Evolutionary conservation across 2,888 invertebrate species (phyloP).

Genomic region (Hanleya hanleyi): DNA sequence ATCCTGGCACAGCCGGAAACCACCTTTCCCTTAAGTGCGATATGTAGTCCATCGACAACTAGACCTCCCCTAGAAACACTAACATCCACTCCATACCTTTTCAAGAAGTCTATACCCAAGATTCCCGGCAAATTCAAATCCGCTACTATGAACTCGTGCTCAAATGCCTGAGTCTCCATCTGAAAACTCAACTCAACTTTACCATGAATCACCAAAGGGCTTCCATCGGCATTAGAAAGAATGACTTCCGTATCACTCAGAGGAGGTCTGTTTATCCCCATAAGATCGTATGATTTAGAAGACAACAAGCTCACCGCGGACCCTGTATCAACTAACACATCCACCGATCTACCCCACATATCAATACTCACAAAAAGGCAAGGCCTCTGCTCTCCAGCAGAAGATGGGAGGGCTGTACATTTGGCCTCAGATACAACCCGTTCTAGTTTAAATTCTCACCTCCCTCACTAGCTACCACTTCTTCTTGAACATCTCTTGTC

Average conservation of each 20-base stretch:
- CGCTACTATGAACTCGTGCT: constrained; percentile 30
- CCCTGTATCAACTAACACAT: background rate
- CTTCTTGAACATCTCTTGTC: background rate
- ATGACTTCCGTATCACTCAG: background rate
- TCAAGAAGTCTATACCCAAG: constrained; percentile 32
- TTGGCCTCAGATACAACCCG: background rate
- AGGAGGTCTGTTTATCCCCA: background rate
- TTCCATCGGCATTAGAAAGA: constrained; percentile 19
- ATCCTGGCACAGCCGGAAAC: constrained; percentile 17
- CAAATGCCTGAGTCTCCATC: constrained; percentile 14
- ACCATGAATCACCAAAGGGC: constrained; percentile 14
- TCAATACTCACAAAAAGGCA: background rate
- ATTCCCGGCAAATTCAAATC: constrained; percentile 26
- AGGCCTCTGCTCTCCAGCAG: background rate
- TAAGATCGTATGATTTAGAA: background rate
- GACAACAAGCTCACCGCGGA: background rate
- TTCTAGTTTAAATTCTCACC: background rate
- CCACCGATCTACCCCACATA: background rate
- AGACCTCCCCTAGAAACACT: constrained; percentile 19
- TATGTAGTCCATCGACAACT: constrained; percentile 13
- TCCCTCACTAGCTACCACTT: too few species aligned
- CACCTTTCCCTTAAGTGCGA: constrained; percentile 16
- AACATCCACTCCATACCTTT: constrained; percentile 25
- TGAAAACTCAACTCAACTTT: constrained; percentile 18
- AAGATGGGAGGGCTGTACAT: background rate